A percentile compares a stretch with the other conserved stretches of the same genome.
Conservation (phyloP, 1,140 invertebrate species). For the Stegodyphus dumicola region DNA sequence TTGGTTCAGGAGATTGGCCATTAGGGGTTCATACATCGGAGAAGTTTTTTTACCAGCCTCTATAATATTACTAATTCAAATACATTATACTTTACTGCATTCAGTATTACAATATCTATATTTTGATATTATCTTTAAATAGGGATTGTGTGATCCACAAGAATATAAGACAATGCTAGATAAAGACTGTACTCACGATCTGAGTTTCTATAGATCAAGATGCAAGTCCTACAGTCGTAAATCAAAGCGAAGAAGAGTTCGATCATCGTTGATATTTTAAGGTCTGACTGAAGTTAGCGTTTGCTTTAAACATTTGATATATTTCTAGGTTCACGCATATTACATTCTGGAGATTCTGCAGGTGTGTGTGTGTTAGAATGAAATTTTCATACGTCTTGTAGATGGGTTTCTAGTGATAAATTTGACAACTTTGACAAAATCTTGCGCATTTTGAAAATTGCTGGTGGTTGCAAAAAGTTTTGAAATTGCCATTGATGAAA, state of each 20-base stretch:
- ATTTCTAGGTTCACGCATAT: too few relatives aligned
- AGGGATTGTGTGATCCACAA: conserved; percentile 78
- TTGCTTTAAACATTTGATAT: too few relatives aligned
- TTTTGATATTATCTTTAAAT: not conserved
- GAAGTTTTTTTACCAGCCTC: too few relatives aligned
- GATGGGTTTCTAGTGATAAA: too few relatives aligned
- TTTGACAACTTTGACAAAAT: not conserved
- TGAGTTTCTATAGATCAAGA: conserved; percentile 80
- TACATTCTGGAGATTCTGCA: too few relatives aligned
- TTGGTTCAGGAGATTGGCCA: too few relatives aligned
- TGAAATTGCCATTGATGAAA: not conserved
- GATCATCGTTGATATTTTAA: conserved; percentile 3
- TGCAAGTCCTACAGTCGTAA: conserved; percentile 71
- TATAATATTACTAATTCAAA: too few relatives aligned
- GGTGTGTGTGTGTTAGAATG: too few relatives aligned
- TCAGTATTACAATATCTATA: too few relatives aligned
- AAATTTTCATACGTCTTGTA: too few relatives aligned
- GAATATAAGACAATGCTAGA: conserved; percentile 84
- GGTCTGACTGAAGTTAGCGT: not conserved
- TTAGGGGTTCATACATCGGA: too few relatives aligned
- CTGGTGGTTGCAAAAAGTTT: not conserved
- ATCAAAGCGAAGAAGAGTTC: conserved; percentile 4
- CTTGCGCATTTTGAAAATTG: conserved; percentile 13
- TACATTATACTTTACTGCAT: too few relatives aligned
- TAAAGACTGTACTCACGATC: conserved; percentile 77